Base-by-base conservation (phyloP, 2,797 vertebrate species). In the Tadarida brasiliensis region DNA sequence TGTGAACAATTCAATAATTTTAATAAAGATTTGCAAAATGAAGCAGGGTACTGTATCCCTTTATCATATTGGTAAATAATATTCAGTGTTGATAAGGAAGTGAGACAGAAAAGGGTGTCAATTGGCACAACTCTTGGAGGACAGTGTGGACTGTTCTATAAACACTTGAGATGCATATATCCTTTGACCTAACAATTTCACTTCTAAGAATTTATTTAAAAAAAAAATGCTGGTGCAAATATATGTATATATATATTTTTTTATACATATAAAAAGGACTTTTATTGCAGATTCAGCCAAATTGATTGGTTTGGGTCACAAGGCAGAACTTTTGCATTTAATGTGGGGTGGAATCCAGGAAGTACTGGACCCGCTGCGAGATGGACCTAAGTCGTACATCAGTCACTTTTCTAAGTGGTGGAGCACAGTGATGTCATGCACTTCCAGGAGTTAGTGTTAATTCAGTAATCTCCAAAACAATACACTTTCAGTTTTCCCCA, bases 141-240 rank as follows among this genome's bases (percentile, higher is more conserved):
- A 61, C 33, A 61, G 68, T 35, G 85, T 54, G 57, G 28, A 81
- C 49, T 74, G 20, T 68, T 26, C 89, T 61, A 22, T 12, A 84
- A 78, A 77, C 33, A 59, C 16, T 74, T 90, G 35, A 39, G 54
- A 51, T 51, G 15, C 15, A 33, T 80, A 56, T 63, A 68, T 73
- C 65, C 28, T 94, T 88, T 16, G 84, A 80, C 33, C 39, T 24
- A 67, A 24, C 22, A 83, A 54, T n/a, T 90, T 91, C 9, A 63
- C 30, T 61, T 87, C 47, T 17, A 91, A 57, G 54, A 87, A 82
- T 67, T 73, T 80, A 74, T 61, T 33, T 95, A 68, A 49, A 65
- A 91, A 65, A 91, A 92, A 87, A 63, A 20, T 6, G 44, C 51
- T 61, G 49, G n/a, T 68, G 9, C 54, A 56, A 49, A 92, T 6